Conservation (phyloP, 2,888 invertebrate species). For the Dynastes maya region DNA sequence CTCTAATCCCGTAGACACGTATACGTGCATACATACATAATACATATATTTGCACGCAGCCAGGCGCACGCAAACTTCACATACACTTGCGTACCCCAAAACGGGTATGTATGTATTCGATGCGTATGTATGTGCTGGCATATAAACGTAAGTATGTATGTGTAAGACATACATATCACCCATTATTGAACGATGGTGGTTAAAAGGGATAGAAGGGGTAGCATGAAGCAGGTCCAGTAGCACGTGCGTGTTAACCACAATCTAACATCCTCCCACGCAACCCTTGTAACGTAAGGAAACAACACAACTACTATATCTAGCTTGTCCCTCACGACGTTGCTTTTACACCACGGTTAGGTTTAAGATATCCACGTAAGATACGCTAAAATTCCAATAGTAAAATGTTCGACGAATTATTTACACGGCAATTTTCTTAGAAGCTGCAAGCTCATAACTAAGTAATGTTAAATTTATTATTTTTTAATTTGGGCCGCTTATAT, state of each 20-base stretch:
- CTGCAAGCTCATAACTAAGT: no score
- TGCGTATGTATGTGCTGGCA: slow-evolving; percentile 26
- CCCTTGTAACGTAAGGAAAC: slow-evolving; percentile 68
- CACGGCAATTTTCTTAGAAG: no score
- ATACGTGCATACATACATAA: slow-evolving; percentile 37
- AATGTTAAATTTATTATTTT: no score
- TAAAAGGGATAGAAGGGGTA: slow-evolving; percentile 57
- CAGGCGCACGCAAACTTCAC: slow-evolving; percentile 7
- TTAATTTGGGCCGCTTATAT: no score
- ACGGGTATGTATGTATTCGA: slow-evolving; percentile 4
- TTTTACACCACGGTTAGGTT: slow-evolving; percentile 57
- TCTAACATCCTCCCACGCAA: slow-evolving; percentile 69
- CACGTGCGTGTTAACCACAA: slow-evolving; percentile 69
- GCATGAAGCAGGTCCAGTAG: slow-evolving; percentile 66
- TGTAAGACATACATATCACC: slow-evolving; percentile 52
- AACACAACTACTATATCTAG: slow-evolving; percentile 68
- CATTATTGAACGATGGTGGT: slow-evolving; percentile 53
- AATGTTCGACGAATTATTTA: no score
- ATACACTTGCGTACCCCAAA: slow-evolving; percentile 36
- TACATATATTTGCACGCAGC: slow-evolving; percentile 25
- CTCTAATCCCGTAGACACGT: slow-evolving; percentile 20
- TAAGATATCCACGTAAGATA: slow-evolving; percentile 6
- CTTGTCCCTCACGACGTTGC: slow-evolving; percentile 60
- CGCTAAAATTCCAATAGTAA: no score
- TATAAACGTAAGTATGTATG: slow-evolving; percentile 38